Base-by-base conservation (phyloP, 2,797 vertebrate species). In the Anniella stebbinsi region DNA sequence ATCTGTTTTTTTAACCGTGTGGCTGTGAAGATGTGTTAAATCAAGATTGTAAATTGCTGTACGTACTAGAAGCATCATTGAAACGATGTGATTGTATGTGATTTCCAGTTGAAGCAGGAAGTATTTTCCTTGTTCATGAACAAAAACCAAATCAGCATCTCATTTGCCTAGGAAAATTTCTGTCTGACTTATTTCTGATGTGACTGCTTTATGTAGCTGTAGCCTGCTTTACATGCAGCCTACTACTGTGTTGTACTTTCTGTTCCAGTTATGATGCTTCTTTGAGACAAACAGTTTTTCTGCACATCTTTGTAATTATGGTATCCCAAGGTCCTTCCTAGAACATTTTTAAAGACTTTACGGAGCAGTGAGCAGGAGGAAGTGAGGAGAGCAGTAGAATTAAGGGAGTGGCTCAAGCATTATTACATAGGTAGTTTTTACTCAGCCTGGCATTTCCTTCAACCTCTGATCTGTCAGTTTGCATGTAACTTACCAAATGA, bases 131-230 rank as follows among this genome's bases (percentile, higher is more conserved):
- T n/a, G 82, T 60, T 89, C 48, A 57, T 72, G 28, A 72, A 45
- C 38, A 89, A 86, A 77, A 80, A 63, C 60, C 70, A 36, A 48
- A 13, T 25, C 66, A 86, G 48, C 33, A 80, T n/a, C 51, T 89
- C 57, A 86, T 80, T 23, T 89, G 28, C 2, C 33, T 36, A 72
- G 38, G 51, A 72, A 67, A 80, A 89, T 72, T 89, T 80, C 66
- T 67, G 13, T 75, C 51, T 86, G 85, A 33, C 60, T 88, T 86
- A 45, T 76, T 76, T 87, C 72, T 51, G 75, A 9, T 67, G 41
- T 83, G 67, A 45, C 48, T n/a, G 23, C 12, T 82, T 84, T 86
- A 45, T 80, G 28, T 33, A 45, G 30, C 21, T 80, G 38, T 80
- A 60, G 21, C 67, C 38, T 80, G 7, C 7, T 80, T 70, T 70